Conservation (phyloP, 2,888 invertebrate species). For the Branchipolynoe longqiensis region DNA sequence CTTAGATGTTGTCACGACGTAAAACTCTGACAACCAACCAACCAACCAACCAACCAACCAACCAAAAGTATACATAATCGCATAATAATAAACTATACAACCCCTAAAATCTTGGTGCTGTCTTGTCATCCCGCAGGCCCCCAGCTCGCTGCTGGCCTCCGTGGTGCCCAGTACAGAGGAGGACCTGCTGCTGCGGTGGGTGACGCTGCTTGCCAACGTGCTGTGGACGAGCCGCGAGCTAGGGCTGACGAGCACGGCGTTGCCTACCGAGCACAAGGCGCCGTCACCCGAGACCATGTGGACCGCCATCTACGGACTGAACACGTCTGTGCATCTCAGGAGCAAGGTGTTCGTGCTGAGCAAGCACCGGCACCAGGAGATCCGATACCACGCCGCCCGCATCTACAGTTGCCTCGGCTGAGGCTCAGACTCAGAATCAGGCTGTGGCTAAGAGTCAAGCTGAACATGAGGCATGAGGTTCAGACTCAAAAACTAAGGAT, state of each 20-base stretch:
- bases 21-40: too few species aligned
- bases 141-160: constrained; percentile 82
- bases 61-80: too few species aligned
- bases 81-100: too few species aligned
- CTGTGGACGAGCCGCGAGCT: constrained; percentile 81
- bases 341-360: constrained; percentile 78
- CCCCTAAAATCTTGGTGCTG: too few species aligned
- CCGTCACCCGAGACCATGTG: constrained; percentile 84
- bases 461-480: too few species aligned
- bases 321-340: constrained; percentile 70
- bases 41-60: too few species aligned
- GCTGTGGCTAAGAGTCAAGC: too few species aligned
- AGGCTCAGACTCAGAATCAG: too few species aligned
- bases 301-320: constrained; percentile 74
- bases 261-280: constrained; percentile 84
- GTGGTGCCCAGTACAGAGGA: constrained; percentile 82
- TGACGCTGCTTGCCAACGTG: constrained; percentile 84
- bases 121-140: constrained; percentile 81
- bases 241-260: constrained; percentile 82
- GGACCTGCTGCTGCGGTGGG: constrained; percentile 83
- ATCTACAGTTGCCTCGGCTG: constrained; percentile 69
- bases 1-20: too few species aligned
- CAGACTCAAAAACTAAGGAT: too few species aligned
- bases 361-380: constrained; percentile 74
- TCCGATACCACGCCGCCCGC: constrained; percentile 74